Evolutionary conservation across 2,888 invertebrate species (phyloP), one percentile per base, ranked within the genome.

Genomic region (Zonitis immaculata): DNA sequence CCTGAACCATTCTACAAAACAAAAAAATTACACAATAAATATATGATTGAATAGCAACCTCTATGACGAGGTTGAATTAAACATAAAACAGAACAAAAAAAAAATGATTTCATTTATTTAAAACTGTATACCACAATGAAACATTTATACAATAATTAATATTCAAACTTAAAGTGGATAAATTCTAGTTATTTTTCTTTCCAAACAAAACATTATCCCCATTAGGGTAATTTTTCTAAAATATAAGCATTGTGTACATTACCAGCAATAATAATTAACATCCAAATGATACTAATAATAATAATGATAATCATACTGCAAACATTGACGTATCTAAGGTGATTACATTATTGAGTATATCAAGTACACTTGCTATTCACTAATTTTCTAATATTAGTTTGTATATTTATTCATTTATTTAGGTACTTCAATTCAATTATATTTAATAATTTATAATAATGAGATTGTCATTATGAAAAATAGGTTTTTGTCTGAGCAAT

Each of bases 1-100:
- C 87, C 88, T 65, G 87, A 85, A 62, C 91, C 91, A 85, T 90
- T 92, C 91, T 91, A 87, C 87, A 84, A 78, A 65, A 54, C 66
- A 82, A 83, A 81, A 80, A 78, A 78, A 79, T 78, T 78, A 77
- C 75, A 77, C 76, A 73, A 76, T 70, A 66, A 75, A 77, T 78
- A 80, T 65, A 11, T 39, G n/a, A 18, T 35, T 9, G 9, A 76
- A 78, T 77, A 76, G 74, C n/a, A 71, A 59, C 75, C 77, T 78
- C 66, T 65, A 60, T 47, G 58, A 54, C 54, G 60, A 65, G 66
- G 60, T 48, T 28, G 58, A 59, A 55, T 22, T 61, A 62, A 57
- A 26, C 47, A 56, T 58, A 58, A n/a, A n/a, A n/a, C n/a, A n/a
- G n/a, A n/a, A n/a, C n/a, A 57, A 63, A 54, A 58, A 64, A 63